These are phyloP conservation scores for Battus philenor DNA, from an alignment of 1,140 invertebrate species.

Conservation along the genomic window DNA sequence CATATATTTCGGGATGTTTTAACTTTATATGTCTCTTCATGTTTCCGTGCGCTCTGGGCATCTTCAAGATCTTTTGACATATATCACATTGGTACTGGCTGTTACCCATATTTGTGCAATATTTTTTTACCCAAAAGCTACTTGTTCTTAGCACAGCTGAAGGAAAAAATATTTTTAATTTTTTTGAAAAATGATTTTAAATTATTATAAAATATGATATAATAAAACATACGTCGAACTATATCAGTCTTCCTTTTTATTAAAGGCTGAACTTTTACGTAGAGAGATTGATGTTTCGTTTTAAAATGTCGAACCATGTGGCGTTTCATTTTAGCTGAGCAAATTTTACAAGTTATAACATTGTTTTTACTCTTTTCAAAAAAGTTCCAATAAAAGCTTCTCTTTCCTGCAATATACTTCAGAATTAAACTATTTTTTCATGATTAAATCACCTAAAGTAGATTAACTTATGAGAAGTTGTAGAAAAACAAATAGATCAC, in stretches of 20 bases:
- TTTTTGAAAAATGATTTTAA: too few relatives aligned
- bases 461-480: too few relatives aligned
- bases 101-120: neutral
- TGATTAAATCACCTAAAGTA: too few relatives aligned
- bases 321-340: neutral
- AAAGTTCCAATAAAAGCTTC: conserved; percentile 1
- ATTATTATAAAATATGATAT: too few relatives aligned
- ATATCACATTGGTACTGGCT: conserved; percentile 3
- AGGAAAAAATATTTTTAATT: neutral
- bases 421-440: too few relatives aligned
- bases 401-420: neutral
- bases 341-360: conserved; percentile 1
- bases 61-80: neutral
- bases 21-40: conserved; percentile 2
- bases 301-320: conserved; percentile 7
- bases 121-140: conserved; percentile 4
- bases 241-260: neutral
- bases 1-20: conserved; percentile 3
- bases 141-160: neutral
- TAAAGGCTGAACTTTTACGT: neutral
- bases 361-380: neutral
- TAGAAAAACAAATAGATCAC: too few relatives aligned
- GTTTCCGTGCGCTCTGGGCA: conserved; percentile 9
- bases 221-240: too few relatives aligned
- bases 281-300: neutral